These are phyloP conservation scores for Horisme vitalbata DNA, from an alignment of 2,888 invertebrate species.

Conservation along the genomic window DNA sequence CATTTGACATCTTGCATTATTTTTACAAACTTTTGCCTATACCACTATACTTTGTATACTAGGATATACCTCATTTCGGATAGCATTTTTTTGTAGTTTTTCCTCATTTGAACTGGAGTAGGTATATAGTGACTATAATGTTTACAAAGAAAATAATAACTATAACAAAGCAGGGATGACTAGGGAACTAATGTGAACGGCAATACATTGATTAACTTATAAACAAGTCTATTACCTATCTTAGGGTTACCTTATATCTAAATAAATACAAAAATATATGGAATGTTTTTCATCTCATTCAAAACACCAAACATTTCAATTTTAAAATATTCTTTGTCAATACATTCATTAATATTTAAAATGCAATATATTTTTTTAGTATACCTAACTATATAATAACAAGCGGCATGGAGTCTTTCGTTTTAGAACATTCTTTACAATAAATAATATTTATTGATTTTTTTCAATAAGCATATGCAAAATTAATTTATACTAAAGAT, in stretches of 20 bases:
- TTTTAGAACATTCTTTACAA: neutral
- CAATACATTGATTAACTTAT: conserved; percentile 1
- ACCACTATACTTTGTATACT: too few species aligned
- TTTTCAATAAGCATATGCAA: neutral
- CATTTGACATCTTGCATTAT: too few species aligned
- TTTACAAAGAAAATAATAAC: neutral
- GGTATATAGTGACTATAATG: too few species aligned
- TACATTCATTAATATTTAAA: neutral
- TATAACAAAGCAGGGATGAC: conserved; percentile 14
- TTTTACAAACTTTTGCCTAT: too few species aligned
- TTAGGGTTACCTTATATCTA: conserved; percentile 10
- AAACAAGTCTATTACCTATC: too few species aligned
- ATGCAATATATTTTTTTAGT: neutral
- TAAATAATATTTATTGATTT: neutral
- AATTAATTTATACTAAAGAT: conserved; percentile 1
- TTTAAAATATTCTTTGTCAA: neutral
- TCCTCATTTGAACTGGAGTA: too few species aligned
- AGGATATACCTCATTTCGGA: too few species aligned
- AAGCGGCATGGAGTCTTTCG: conserved; percentile 3
- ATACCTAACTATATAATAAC: conserved; percentile 12
- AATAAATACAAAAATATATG: conserved; percentile 26
- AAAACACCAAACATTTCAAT: neutral
- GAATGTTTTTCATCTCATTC: conserved; percentile 17
- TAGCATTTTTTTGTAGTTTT: too few species aligned
- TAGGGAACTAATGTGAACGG: conserved; percentile 15